These are phyloP conservation scores for Equus przewalskii DNA, from an alignment of 2,113 vertebrate species.

Conservation along the genomic window DNA sequence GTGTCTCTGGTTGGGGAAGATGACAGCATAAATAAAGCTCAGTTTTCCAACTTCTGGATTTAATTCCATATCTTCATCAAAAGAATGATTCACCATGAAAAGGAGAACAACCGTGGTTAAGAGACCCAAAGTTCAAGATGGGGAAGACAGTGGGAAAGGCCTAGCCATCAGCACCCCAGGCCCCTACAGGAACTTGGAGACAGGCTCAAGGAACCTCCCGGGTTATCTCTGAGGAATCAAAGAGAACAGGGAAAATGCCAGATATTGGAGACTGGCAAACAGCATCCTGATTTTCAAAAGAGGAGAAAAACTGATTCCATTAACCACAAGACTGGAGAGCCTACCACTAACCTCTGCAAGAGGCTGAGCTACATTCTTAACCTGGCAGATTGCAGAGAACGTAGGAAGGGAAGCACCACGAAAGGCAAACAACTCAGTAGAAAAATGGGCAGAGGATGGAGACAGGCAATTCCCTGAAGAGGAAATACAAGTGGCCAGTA, in stretches of 20 bases:
- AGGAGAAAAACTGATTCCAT: background rate
- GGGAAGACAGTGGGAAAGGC: background rate
- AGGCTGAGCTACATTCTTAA: background rate
- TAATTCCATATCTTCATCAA: background rate
- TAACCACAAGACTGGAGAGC: background rate
- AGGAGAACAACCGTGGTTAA: background rate
- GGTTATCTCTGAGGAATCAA: background rate
- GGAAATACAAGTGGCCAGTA: background rate
- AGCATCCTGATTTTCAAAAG: background rate
- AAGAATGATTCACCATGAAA: background rate
- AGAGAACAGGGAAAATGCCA: background rate
- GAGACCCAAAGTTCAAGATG: background rate
- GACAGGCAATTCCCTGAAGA: background rate
- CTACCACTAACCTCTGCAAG: background rate
- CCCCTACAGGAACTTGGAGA: background rate
- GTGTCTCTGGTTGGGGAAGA: background rate
- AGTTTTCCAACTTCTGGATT: conserved; percentile 5
- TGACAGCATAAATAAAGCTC: background rate
- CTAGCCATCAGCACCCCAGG: background rate
- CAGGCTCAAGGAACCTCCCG: background rate
- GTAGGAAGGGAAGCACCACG: background rate
- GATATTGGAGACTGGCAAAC: background rate
- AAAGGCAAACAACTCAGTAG: background rate
- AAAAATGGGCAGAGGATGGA: background rate
- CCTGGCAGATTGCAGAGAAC: background rate